Percentiles rank a stretch among this genome's conserved stretches.
phyloP scores from a whole-genome alignment of 2,888 invertebrate genomes.

The Temnothorax ravouxi region DNA sequence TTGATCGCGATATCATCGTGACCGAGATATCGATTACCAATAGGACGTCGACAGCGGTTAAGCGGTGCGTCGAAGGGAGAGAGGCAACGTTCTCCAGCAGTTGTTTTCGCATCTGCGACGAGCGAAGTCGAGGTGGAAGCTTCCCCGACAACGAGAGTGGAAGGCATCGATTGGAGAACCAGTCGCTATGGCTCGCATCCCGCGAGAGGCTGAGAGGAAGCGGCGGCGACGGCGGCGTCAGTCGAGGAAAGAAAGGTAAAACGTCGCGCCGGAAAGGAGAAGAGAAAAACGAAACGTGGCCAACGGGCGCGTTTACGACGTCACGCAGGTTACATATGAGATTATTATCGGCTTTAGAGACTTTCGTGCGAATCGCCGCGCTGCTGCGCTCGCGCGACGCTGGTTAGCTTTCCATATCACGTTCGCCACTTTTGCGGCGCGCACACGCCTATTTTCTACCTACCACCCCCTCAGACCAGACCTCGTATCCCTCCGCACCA shows the following conservation, averaged over 20 bases:
- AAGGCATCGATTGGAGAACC: slow-evolving; percentile 13
- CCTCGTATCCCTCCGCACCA: not conserved
- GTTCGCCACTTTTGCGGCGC: slow-evolving; percentile 61
- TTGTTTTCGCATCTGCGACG: slow-evolving; percentile 2
- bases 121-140: not conserved
- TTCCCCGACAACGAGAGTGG: not conserved
- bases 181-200: not conserved
- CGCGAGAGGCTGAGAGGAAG: slow-evolving; percentile 4
- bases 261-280: slow-evolving; percentile 30
- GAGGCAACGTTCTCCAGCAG: slow-evolving; percentile 14
- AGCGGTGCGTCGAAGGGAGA: slow-evolving; percentile 4
- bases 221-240: slow-evolving; percentile 22
- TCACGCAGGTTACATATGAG: slow-evolving; percentile 82
- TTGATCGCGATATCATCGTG: slow-evolving; percentile 43
- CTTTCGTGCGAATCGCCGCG: slow-evolving; percentile 58
- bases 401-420: slow-evolving; percentile 70
- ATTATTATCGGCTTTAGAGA: slow-evolving; percentile 75
- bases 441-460: slow-evolving; percentile 60
- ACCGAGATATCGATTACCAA: slow-evolving; percentile 32
- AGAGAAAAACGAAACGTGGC: slow-evolving; percentile 57
- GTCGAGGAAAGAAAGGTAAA: slow-evolving; percentile 33
- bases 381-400: slow-evolving; percentile 57
- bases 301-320: slow-evolving; percentile 69
- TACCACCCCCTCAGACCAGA: slow-evolving; percentile 31
- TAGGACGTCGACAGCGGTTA: not conserved